Evolutionary conservation across 2,113 vertebrate species (phyloP), one percentile per base, ranked within the genome.

Genomic region (Australoheros scitulus): DNA sequence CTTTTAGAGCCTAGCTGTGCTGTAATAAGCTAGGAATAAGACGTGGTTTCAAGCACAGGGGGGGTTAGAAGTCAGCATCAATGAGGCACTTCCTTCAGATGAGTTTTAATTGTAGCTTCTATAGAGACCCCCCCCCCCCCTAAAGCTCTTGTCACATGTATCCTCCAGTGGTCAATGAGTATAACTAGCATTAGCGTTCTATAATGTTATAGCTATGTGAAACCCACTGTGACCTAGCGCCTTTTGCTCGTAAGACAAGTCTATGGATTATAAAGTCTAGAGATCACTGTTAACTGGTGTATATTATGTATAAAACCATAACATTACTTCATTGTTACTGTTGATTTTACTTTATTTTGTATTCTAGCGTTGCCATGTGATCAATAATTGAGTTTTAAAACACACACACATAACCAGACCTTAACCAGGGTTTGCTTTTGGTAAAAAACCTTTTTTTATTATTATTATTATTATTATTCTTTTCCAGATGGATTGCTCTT

Each of bases 281-380:
- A 88, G 77, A 92, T 93, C 82, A 92, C 91, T 95, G 91, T 93
- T 90, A 93, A 91, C 87, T 83, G 82, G 84, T 95, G 94, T 95
- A 94, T 93, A 93, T 93, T 93, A 89, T 94, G 93, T 95, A 95
- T 85, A 94, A 94, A 96, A 93, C 87, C 86, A 91, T 92, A 93
- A 92, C 91, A 93, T 87, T 93, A 91, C 87, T 85, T 92, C 85
- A 94, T 93, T 89, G 76, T 91, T 88, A 84, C 84, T 89, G 76
- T 91, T 89, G 87, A 90, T 92, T 92, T 93, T 87, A 80, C 85
- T 81, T 86, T 85, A 77, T 91, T 89, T 94, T 93, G 80, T 91
- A 92, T 92, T 91, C 80, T 94, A 95, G 93, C 72, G 83, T 91
- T 85, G 94, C 93, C 94, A 93, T 88, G 82, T 88, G 92, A 90